phyloP scores from a whole-genome alignment of 2,113 vertebrate genomes.

The Clupea harengus region DNA sequence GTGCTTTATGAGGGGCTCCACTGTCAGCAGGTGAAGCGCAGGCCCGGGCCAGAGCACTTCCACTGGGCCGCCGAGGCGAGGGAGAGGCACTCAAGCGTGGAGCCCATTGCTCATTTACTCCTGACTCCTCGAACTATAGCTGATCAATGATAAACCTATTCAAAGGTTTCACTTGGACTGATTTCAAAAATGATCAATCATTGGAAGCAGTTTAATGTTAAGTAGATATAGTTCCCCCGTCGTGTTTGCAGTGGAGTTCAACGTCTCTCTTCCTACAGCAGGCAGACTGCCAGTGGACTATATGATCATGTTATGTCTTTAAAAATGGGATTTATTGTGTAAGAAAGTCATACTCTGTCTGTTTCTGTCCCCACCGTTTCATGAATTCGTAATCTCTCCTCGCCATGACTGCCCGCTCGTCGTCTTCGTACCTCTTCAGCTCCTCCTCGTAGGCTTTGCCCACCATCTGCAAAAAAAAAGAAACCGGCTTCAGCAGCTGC shows the following conservation, averaged over 20 bases:
- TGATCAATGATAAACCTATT: no score
- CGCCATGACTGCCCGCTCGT: slow-evolving; percentile 66
- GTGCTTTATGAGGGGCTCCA: not conserved
- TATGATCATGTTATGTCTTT: no score
- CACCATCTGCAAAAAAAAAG: slow-evolving; percentile 64
- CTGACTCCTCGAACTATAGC: no score
- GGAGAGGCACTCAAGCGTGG: not conserved
- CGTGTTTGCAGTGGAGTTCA: no score
- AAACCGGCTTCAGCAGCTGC: not conserved
- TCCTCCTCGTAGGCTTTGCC: slow-evolving; percentile 76
- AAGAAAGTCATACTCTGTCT: not conserved
- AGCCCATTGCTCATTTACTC: not conserved
- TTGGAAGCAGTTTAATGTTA: no score
- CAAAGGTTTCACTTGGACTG: no score
- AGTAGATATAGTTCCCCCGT: no score
- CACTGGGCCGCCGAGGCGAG: not conserved
- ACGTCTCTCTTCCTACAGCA: no score
- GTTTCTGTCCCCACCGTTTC: slow-evolving; percentile 59
- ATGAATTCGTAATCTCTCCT: slow-evolving; percentile 67
- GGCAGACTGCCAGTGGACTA: no score
- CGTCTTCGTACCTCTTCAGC: slow-evolving; percentile 73
- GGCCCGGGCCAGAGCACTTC: not conserved
- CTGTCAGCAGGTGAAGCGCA: not conserved
- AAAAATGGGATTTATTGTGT: no score
- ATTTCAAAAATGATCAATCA: no score